Percentiles rank a stretch among this genome's conserved stretches.
Conservation (phyloP, 2,888 invertebrate genomes). For the Phanerotoma sp. region DNA sequence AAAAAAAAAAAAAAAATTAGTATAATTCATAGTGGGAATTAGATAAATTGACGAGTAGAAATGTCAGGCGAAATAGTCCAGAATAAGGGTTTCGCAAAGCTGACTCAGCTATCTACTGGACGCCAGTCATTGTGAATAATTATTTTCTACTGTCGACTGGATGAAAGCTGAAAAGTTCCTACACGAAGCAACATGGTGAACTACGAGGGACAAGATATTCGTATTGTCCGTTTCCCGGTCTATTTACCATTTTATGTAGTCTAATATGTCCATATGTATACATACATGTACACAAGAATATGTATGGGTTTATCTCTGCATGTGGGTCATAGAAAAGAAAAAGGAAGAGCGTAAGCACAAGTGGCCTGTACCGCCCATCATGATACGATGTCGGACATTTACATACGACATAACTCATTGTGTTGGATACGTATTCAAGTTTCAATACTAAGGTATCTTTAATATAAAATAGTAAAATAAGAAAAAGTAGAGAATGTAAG, state of each 20-base stretch:
- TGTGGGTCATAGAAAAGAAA: constrained; percentile 1
- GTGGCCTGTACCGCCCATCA: constrained; percentile 12
- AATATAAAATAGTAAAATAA: no score
- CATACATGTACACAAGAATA: neutral
- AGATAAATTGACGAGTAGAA: neutral
- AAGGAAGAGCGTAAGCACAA: constrained; percentile 5
- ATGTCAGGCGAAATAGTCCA: constrained; percentile 1
- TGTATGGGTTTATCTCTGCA: neutral
- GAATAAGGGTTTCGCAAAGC: constrained; percentile 30
- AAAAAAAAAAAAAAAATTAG: no score
- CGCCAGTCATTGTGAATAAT: constrained; percentile 23
- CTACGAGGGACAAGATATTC: constrained; percentile 4
- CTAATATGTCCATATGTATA: neutral
- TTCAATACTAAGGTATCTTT: constrained; percentile 5
- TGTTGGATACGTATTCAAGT: constrained; percentile 10
- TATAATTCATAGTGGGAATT: no score
- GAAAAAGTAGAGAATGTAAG: no score
- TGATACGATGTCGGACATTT: constrained; percentile 20
- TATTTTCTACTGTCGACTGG: constrained; percentile 25
- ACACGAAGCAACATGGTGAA: constrained; percentile 3
- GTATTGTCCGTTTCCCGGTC: constrained; percentile 5
- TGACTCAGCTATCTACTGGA: constrained; percentile 32
- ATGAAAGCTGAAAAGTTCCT: constrained; percentile 19
- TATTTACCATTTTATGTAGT: constrained; percentile 10
- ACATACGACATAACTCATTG: constrained; percentile 21